Conservation (phyloP, 2,888 invertebrate species). For the Seira ritae region DNA sequence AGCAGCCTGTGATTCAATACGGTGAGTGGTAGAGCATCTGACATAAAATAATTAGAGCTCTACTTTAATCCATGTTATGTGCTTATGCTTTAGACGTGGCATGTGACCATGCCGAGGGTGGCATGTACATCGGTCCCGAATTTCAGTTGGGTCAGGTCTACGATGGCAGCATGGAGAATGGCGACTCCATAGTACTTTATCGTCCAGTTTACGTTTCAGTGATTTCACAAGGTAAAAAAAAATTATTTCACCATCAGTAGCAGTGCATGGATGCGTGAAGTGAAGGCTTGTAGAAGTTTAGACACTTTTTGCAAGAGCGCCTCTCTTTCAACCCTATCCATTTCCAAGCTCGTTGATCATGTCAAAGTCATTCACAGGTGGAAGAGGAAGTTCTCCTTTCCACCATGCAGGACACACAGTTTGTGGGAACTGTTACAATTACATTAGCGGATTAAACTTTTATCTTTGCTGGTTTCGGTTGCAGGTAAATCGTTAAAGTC, state of each 20-base stretch:
- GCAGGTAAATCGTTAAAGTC: conserved; percentile 55
- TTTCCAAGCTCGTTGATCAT: too few species aligned
- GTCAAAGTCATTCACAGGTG: not conserved
- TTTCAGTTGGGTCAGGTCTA: conserved; percentile 87
- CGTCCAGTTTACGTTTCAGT: conserved; percentile 79
- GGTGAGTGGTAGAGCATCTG: too few species aligned
- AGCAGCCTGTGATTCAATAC: conserved; percentile 80
- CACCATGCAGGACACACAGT: not conserved
- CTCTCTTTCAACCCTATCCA: not conserved
- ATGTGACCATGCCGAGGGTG: conserved; percentile 85
- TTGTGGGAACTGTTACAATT: not conserved
- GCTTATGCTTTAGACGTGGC: conserved; percentile 82
- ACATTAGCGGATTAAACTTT: too few species aligned
- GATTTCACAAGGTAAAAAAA: conserved; percentile 48
- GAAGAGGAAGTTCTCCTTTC: not conserved
- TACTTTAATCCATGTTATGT: too few species aligned
- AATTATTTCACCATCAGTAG: too few species aligned
- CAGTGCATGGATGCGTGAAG: not conserved
- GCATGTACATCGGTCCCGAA: conserved; percentile 79
- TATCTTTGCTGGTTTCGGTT: not conserved
- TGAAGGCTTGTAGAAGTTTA: not conserved
- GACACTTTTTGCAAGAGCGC: too few species aligned
- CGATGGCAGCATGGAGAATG: conserved; percentile 80
- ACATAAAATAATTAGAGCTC: too few species aligned
- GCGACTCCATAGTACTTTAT: conserved; percentile 81